A percentile compares a stretch with the other conserved stretches of the same genome.
phyloP scores from a whole-genome alignment of 2,888 invertebrate genomes.

The Timema cristinae region DNA sequence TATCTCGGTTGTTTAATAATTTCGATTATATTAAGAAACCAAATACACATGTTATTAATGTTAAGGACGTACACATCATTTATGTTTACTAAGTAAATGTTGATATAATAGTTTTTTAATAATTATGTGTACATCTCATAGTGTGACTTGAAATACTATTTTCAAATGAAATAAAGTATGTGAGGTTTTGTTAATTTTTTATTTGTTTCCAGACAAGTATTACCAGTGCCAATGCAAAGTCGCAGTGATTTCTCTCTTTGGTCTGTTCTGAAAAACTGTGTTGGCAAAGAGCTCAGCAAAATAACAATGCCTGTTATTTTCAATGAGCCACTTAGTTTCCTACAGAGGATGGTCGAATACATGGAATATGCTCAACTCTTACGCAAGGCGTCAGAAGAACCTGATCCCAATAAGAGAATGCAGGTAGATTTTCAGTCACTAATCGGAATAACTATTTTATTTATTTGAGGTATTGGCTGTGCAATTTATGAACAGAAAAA shows the following conservation, averaged over 20 bases:
- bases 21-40: too few relatives aligned
- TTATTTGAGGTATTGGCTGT: too few relatives aligned
- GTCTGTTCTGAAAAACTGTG: constrained; percentile 88
- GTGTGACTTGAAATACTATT: too few relatives aligned
- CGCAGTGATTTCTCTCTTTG: constrained; percentile 82
- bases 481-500: too few relatives aligned
- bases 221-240: constrained; percentile 69
- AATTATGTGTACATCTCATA: too few relatives aligned
- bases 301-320: constrained; percentile 96
- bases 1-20: too few relatives aligned
- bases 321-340: constrained; percentile 93
- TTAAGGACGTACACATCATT: too few relatives aligned
- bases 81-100: too few relatives aligned
- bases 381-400: constrained; percentile 69
- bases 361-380: constrained; percentile 83
- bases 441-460: constrained; percentile 6
- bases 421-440: constrained; percentile 51
- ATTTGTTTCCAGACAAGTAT: constrained; percentile 53
- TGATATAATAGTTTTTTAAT: too few relatives aligned
- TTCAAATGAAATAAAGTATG: too few relatives aligned
- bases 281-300: constrained; percentile 90
- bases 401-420: constrained; percentile 77
- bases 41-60: too few relatives aligned
- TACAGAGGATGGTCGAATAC: constrained; percentile 91
- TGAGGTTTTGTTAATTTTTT: too few relatives aligned